phyloP scores from a whole-genome alignment of 2,888 invertebrate genomes.

The Torymus tubicola region DNA sequence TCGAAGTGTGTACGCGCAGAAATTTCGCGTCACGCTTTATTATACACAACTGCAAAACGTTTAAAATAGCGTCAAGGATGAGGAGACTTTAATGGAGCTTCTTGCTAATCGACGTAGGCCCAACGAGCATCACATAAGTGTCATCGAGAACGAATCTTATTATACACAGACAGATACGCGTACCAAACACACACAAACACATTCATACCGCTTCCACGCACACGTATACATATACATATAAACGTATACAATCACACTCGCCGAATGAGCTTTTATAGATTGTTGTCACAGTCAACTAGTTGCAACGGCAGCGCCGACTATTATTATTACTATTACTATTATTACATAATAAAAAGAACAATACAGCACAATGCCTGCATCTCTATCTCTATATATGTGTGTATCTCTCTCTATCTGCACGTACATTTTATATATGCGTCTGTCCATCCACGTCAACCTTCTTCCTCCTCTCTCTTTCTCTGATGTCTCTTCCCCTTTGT shows the following conservation, averaged over 20 bases:
- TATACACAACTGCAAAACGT: neutral
- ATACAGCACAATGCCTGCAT: neutral
- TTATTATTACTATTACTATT: slow-evolving; percentile 19
- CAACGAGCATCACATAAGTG: slow-evolving; percentile 17
- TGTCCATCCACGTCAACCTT: neutral
- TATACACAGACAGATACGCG: slow-evolving; percentile 8
- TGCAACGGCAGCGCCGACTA: neutral
- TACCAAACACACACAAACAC: neutral
- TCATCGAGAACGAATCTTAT: slow-evolving; percentile 44
- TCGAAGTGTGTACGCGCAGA: slow-evolving; percentile 5
- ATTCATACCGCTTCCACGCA: neutral
- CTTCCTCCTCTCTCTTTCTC: neutral
- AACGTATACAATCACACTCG: neutral
- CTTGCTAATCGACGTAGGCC: slow-evolving; percentile 42
- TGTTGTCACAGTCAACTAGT: slow-evolving; percentile 37
- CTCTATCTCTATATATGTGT: slow-evolving; percentile 1
- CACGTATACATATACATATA: neutral
- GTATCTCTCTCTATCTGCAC: neutral
- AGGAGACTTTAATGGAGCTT: slow-evolving; percentile 39
- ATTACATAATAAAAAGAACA: slow-evolving; percentile 23
- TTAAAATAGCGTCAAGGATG: slow-evolving; percentile 40
- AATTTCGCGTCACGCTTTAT: slow-evolving; percentile 1
- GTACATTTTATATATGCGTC: neutral
- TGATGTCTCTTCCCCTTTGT: slow-evolving; percentile 7
- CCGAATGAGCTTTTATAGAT: slow-evolving; percentile 34